Evolutionary conservation across 2,113 vertebrate genomes (phyloP).

Genomic region (Phoxinus phoxinus): DNA sequence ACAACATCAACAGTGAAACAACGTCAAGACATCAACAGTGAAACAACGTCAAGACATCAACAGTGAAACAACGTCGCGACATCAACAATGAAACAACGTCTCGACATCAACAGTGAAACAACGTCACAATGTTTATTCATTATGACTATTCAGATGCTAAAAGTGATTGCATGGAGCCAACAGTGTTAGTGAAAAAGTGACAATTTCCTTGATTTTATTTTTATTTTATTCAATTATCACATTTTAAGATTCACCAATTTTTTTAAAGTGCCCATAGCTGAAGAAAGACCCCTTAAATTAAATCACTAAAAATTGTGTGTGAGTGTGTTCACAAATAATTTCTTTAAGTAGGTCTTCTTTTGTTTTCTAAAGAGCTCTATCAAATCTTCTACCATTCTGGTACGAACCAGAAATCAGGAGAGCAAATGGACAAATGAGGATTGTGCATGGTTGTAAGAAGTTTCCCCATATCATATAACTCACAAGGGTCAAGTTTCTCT

Average conservation of each 20-base stretch:
- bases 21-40: no score
- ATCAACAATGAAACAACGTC: no score
- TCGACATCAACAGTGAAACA: no score
- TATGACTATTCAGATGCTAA: no score
- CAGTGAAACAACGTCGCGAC: no score
- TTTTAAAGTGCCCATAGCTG: background rate
- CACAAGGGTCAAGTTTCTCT: conserved; percentile 41
- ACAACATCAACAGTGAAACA: no score
- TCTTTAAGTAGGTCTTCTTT: background rate
- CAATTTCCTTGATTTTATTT: no score
- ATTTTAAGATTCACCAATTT: background rate
- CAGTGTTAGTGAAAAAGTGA: no score
- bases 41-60: no score
- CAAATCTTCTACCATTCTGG: background rate
- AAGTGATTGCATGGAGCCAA: background rate
- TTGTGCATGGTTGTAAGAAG: background rate
- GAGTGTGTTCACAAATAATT: no score
- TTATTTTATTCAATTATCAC: background rate
- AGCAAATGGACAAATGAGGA: conserved; percentile 20
- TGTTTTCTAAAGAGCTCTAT: background rate
- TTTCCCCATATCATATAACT: conserved; percentile 13
- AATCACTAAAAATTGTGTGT: no score
- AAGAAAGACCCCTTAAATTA: background rate
- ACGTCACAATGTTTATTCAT: no score
- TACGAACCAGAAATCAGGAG: background rate